Evolutionary conservation across 35 echinoderm and acorn worm genomes (phyloP), one percentile per base, ranked within the genome.

Genomic region (Anneissia japonica): DNA sequence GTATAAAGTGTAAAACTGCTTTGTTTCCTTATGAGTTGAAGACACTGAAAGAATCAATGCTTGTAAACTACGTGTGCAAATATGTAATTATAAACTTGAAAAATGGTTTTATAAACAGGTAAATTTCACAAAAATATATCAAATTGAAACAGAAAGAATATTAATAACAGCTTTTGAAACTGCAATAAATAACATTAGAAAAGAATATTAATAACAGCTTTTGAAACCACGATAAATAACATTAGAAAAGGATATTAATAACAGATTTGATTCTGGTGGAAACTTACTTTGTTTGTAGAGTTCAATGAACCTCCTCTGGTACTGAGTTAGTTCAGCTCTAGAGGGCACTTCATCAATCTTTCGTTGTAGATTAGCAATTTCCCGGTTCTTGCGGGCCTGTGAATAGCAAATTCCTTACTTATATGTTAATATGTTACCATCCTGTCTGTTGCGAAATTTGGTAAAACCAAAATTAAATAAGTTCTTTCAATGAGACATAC

Each of bases 311-410:
- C 96, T 88, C 40, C 91, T 91, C 55, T 99, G 96, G 46, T 99
- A 99, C 43, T 99, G 96, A 0, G 89, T 94, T 37, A 99, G 84
- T 82, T 99, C 96, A 37, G 96, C 96, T 79, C 96, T 91, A 28
- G 96, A 90, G 76, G 96, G 96, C 34, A 99, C 90, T 34, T 99
- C 96, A 84, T 99, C 96, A 30, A 99, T 99, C 76, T 99, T 99
- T 43, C 96, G 83, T 35, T 99, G 96, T 21, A 99, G 83, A 33
- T 86, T 79, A 32, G 96, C 89, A 77, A 94, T 99, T 88, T 99
- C 96, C 75, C 96, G 43, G 64, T 93, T 99, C 79, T 99, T 99
- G 36, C 89, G 84, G 33, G 96, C 96, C 96, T 99, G 83, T 28
- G 31, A 23, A 46, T 11, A 37, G 36, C 11, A 77, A 77, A 77